These are phyloP conservation scores for Xylocampa areola DNA, from an alignment of 2,888 invertebrate species.

Conservation along the genomic window DNA sequence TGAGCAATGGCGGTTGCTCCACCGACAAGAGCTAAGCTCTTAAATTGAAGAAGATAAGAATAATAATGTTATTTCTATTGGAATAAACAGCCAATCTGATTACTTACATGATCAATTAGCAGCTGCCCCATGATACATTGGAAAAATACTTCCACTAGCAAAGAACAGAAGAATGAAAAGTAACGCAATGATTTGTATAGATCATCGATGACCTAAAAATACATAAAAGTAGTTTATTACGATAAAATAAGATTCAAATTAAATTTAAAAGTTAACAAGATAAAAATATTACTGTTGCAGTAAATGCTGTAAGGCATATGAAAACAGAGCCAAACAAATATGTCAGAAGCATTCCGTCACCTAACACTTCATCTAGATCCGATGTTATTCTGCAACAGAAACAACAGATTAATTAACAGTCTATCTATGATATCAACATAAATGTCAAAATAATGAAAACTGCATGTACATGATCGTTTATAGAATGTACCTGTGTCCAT, in stretches of 20 bases:
- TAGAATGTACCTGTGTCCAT: no score
- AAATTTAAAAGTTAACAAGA: background rate
- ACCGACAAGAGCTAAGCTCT: no score
- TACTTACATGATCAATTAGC: conserved; percentile 76
- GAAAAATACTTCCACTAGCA: conserved; percentile 74
- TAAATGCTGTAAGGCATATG: conserved; percentile 81
- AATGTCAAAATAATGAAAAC: no score
- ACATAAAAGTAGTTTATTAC: conserved; percentile 1
- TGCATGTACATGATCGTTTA: no score
- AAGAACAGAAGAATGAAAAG: conserved; percentile 77
- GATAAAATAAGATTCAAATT: background rate
- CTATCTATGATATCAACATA: no score
- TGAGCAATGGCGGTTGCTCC: no score
- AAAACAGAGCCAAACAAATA: conserved; percentile 80
- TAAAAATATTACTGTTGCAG: conserved; percentile 71
- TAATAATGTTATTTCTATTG: background rate
- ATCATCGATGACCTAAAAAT: conserved; percentile 78
- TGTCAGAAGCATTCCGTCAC: conserved; percentile 76
- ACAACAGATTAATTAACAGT: no score
- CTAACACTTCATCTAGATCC: conserved; percentile 72
- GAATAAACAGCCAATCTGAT: background rate
- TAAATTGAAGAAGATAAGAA: no score
- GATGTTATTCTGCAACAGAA: conserved; percentile 72
- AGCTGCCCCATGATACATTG: conserved; percentile 81
- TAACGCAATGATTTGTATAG: conserved; percentile 77